Percentiles rank a stretch among this genome's conserved stretches.
phyloP scores from a whole-genome alignment of 2,113 vertebrate species.

The Holacanthus passer region DNA sequence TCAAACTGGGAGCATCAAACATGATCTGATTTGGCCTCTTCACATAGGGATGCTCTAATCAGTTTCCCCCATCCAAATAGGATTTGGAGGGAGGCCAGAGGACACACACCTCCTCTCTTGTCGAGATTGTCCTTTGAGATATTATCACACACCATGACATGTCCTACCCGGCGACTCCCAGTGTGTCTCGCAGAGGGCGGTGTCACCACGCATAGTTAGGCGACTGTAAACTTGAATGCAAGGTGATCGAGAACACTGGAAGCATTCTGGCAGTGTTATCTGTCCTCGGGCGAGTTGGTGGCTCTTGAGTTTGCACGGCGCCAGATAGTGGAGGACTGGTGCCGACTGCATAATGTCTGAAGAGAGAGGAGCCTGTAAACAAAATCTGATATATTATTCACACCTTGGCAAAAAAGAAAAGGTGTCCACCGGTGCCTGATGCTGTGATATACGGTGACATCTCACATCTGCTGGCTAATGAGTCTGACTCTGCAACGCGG shows the following conservation, averaged over 20 bases:
- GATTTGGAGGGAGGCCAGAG: conserved; percentile 71
- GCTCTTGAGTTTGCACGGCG: conserved; percentile 37
- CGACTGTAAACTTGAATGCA: conserved; percentile 62
- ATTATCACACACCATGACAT: conserved; percentile 46
- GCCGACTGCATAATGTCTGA: conserved; percentile 63
- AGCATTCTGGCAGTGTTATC: conserved; percentile 38
- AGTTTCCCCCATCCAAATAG: conserved; percentile 56
- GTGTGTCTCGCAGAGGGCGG: conserved; percentile 31
- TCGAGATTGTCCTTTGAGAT: conserved; percentile 66
- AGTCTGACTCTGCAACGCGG: conserved; percentile 56
- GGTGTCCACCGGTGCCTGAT: conserved; percentile 55
- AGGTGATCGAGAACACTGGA: conserved; percentile 64
- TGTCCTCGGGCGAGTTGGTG: conserved; percentile 55
- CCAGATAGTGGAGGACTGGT: conserved; percentile 51
- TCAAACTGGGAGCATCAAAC: conserved; percentile 78
- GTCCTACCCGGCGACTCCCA: conserved; percentile 43
- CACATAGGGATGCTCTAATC: conserved; percentile 69
- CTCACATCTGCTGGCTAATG: conserved; percentile 73
- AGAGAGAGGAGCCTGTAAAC: conserved; percentile 57
- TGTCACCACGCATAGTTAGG: conserved; percentile 53
- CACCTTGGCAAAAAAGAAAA: conserved; percentile 58
- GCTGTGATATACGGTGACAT: conserved; percentile 64
- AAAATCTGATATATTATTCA: conserved; percentile 76
- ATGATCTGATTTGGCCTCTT: conserved; percentile 81
- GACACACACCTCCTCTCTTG: conserved; percentile 52